phyloP scores from a whole-genome alignment of 2,797 vertebrate genomes.

The Mustela erminea region DNA sequence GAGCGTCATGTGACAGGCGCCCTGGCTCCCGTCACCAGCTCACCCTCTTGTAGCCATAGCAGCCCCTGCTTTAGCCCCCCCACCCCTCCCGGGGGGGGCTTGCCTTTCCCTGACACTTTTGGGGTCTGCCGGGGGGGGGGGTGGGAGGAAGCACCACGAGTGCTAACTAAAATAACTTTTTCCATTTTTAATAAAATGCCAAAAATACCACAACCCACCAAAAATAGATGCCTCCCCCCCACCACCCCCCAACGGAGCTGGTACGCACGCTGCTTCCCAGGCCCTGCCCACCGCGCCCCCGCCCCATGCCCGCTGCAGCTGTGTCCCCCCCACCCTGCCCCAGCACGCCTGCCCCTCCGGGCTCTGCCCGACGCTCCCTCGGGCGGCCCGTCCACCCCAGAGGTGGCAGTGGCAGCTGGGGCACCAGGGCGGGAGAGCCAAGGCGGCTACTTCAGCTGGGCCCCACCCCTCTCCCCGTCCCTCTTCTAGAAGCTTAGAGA shows the following conservation, averaged over 20 bases:
- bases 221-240: slow-evolving; percentile 81
- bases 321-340: not conserved
- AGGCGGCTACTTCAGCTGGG: slow-evolving; percentile 30
- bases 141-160: slow-evolving; percentile 70
- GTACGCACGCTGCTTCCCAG: slow-evolving; percentile 55
- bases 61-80: slow-evolving; percentile 75
- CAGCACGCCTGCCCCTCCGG: not conserved
- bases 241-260: slow-evolving; percentile 46
- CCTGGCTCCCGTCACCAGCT: slow-evolving; percentile 90
- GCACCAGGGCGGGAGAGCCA: not conserved
- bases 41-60: slow-evolving; percentile 82
- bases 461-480: slow-evolving; percentile 20
- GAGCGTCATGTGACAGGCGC: slow-evolving; percentile 94
- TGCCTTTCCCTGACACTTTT: slow-evolving; percentile 75
- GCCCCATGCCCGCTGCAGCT: not conserved
- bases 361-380: slow-evolving; percentile 16
- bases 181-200: slow-evolving; percentile 84
- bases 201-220: slow-evolving; percentile 83
- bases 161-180: slow-evolving; percentile 80
- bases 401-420: slow-evolving; percentile 37
- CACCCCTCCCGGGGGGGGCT: slow-evolving; percentile 35
- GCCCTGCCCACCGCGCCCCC: not conserved
- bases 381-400: slow-evolving; percentile 7
- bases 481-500: slow-evolving; percentile 71
- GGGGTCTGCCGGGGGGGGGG: slow-evolving; percentile 68